Percentiles rank a stretch among this genome's conserved stretches.
These are phyloP conservation scores for Sturnira hondurensis DNA, from an alignment of 2,113 vertebrate genomes.

Conservation along the genomic window DNA sequence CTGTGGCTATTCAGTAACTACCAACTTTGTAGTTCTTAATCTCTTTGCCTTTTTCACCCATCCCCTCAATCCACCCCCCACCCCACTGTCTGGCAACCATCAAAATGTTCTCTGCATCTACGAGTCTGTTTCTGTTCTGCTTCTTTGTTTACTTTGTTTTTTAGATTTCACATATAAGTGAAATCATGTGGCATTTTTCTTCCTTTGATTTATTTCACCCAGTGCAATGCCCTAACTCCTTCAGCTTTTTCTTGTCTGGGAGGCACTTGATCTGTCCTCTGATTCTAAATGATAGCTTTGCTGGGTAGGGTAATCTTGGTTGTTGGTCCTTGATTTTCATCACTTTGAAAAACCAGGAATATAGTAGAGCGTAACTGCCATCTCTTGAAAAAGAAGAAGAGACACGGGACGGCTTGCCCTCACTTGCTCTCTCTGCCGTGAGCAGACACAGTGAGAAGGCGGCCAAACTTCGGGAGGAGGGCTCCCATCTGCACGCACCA, in stretches of 20 bases:
- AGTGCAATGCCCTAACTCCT: not conserved
- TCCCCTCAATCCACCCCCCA: not conserved
- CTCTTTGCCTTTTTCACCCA: not conserved
- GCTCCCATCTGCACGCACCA: not conserved
- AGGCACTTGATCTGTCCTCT: not conserved
- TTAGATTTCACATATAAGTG: not conserved
- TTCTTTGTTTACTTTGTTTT: not conserved
- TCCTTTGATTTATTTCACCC: not conserved
- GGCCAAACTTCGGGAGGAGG: not conserved
- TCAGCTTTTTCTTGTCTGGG: not conserved
- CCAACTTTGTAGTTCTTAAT: not conserved
- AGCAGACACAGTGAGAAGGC: too few species aligned
- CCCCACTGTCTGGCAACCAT: not conserved
- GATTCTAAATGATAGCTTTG: not conserved
- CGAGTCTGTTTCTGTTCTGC: not conserved
- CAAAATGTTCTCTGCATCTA: not conserved
- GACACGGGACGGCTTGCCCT: not conserved
- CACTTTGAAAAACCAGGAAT: not conserved
- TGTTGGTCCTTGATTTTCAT: not conserved
- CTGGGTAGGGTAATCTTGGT: not conserved
- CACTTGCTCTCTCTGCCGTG: not conserved
- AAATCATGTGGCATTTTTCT: not conserved
- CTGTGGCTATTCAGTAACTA: not conserved
- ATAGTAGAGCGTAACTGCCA: not conserved
- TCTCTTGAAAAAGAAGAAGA: not conserved